phyloP scores from a whole-genome alignment of 2,888 invertebrate genomes.

The Acrocera orbiculus region DNA sequence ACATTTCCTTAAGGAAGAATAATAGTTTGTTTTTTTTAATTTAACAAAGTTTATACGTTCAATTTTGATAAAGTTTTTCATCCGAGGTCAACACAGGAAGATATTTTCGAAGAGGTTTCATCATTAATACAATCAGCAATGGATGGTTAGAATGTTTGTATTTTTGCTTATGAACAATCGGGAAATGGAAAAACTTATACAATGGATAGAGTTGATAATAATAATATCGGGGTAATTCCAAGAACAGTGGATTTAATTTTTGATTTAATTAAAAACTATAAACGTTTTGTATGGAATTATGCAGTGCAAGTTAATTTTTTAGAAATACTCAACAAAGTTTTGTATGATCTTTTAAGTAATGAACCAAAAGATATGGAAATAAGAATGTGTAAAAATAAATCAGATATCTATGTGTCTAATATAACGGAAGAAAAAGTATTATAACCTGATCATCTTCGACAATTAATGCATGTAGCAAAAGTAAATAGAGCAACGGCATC shows the following conservation, averaged over 20 bases:
- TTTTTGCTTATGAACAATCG: conserved; percentile 84
- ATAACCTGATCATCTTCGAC: conserved; percentile 45
- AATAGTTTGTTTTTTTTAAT: too few relatives aligned
- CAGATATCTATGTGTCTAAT: conserved; percentile 56
- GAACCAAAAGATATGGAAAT: conserved; percentile 55
- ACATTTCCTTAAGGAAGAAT: too few relatives aligned
- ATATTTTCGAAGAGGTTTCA: conserved; percentile 70
- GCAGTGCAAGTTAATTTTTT: conserved; percentile 57
- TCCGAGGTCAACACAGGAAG: conserved; percentile 49
- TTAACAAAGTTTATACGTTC: too few relatives aligned
- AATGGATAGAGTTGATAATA: conserved; percentile 53
- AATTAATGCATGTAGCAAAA: conserved; percentile 55
- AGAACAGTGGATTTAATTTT: conserved; percentile 68
- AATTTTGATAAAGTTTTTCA: conserved; percentile 72
- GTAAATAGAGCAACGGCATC: conserved; percentile 64
- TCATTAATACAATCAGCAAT: conserved; percentile 72
- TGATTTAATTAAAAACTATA: conserved; percentile 46
- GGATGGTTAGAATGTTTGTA: conserved; percentile 79
- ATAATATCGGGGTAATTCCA: conserved; percentile 62
- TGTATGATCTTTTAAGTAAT: conserved; percentile 56
- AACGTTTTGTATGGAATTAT: conserved; percentile 60
- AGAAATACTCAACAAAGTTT: conserved; percentile 73
- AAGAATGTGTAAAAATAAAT: conserved; percentile 44
- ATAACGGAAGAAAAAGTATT: conserved; percentile 45
- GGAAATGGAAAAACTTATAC: conserved; percentile 82